Conservation (phyloP, 2,888 invertebrate genomes). For the Odontocolon sp. region DNA sequence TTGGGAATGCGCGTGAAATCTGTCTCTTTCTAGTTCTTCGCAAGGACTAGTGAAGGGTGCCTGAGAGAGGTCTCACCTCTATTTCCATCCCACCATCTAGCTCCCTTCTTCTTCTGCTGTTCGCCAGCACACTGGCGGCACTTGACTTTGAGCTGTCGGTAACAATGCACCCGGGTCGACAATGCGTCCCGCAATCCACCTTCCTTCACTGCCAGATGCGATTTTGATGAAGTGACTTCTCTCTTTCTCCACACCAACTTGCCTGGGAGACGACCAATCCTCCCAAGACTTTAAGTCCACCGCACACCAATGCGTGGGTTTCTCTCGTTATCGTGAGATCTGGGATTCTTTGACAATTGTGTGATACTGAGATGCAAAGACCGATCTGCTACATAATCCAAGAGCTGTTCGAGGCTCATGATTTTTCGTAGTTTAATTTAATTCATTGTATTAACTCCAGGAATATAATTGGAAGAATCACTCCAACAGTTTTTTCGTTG, state of each 20-base stretch:
- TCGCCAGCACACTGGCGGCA: conserved; percentile 67
- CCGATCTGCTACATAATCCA: too few relatives aligned
- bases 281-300: conserved; percentile 42
- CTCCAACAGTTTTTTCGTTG: background rate
- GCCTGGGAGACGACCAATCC: background rate
- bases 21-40: conserved; percentile 59
- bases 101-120: conserved; percentile 55
- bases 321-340: conserved; percentile 12
- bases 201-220: conserved; percentile 69
- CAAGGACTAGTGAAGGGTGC: conserved; percentile 55
- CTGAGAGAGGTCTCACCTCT: conserved; percentile 30
- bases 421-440: too few relatives aligned
- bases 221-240: conserved; percentile 76
- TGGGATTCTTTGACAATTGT: background rate
- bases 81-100: conserved; percentile 57
- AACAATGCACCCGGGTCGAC: conserved; percentile 69
- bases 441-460: too few relatives aligned
- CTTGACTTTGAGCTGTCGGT: conserved; percentile 74
- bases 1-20: conserved; percentile 60
- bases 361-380: background rate
- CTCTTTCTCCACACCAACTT: conserved; percentile 52
- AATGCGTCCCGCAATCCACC: conserved; percentile 69
- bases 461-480: too few relatives aligned
- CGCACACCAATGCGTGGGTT: conserved; percentile 27
- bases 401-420: too few relatives aligned